Base-by-base conservation (phyloP, 2,113 vertebrate genomes). In the Notarius quadriscutis region DNA sequence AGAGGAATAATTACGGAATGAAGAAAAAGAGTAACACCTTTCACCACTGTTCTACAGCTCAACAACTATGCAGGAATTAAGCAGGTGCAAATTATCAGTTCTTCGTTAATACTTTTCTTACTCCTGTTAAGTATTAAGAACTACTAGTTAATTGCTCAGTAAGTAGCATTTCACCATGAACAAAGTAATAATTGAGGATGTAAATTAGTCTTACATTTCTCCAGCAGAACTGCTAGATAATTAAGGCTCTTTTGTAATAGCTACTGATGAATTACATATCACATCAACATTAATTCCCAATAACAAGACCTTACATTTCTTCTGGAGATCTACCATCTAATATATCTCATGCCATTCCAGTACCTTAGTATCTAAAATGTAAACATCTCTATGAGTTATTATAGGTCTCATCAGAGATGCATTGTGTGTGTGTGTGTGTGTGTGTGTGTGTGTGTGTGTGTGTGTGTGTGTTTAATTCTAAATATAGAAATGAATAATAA, bases 351-450 rank as follows among this genome's bases (percentile, higher is more conserved):
- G 50, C 48, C 12, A 77, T 51, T 51, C 22, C 22, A 53, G 14
- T n/a, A 27, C 2, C 8, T 57, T 12, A 1, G 12, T 57, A 5
- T 55, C 12, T 58, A 80, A 80, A 27, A 57, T 78, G 53, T 1
- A 58, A 58, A 79, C 8, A 25, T 80, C 53, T 58, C 57, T 18
- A 80, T 20, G 78, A 80, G 17, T 58, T 80, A 80, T 58, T 80
- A 80, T 11, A 34, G 27, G 14, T 80, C 78, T 57, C 55, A 3
- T 58, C 75, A 27, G 50, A 55, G 75, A 4, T 10, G 20, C 50
- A 78, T 25, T 53, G n/a, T n/a, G n/a, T n/a, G n/a, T n/a, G n/a
- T n/a, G 30, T 30, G 30, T 30, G 30, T 30, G 30, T 30, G 30
- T 30, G 30, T 30, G 30, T 30, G 30, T 30, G 30, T 30, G 30